Conservation (phyloP, 2,888 invertebrate species). For the Hermodice carunculata region DNA sequence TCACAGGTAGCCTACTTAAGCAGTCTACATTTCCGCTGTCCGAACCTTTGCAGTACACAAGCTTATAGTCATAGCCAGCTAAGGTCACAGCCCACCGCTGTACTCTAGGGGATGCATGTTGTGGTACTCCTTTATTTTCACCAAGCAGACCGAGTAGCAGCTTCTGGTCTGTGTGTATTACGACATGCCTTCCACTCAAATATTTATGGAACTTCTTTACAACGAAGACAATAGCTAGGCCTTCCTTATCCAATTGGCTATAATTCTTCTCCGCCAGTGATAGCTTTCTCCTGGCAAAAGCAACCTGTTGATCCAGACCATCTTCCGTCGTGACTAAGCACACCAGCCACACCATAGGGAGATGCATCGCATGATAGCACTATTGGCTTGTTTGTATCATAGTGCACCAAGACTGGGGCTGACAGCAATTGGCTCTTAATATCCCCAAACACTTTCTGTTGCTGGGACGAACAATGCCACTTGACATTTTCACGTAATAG, state of each 20-base stretch:
- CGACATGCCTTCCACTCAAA: constrained; percentile 7
- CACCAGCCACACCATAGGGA: constrained; percentile 1
- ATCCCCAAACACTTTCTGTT: background rate
- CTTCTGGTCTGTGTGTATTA: constrained; percentile 1
- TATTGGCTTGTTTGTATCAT: constrained; percentile 13
- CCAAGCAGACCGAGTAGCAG: background rate
- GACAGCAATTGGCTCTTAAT: background rate
- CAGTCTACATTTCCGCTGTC: constrained; percentile 54
- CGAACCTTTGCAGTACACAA: constrained; percentile 30
- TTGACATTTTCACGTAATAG: background rate
- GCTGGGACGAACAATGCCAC: background rate
- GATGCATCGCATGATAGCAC: constrained; percentile 1
- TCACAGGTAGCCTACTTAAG: too few relatives aligned
- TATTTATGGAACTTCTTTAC: constrained; percentile 4
- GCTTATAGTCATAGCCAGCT: background rate
- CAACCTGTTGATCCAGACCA: constrained; percentile 1
- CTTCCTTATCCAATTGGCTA: constrained; percentile 47
- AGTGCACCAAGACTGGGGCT: constrained; percentile 3
- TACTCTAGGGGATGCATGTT: background rate
- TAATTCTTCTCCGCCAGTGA: constrained; percentile 62
- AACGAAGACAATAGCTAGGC: constrained; percentile 1
- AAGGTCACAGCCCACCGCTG: background rate
- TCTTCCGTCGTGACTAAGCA: background rate
- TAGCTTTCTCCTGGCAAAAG: constrained; percentile 58
- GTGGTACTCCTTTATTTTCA: constrained; percentile 4